Evolutionary conservation across 1,140 invertebrate genomes (phyloP).

Genomic region (Danaus plexippus): DNA sequence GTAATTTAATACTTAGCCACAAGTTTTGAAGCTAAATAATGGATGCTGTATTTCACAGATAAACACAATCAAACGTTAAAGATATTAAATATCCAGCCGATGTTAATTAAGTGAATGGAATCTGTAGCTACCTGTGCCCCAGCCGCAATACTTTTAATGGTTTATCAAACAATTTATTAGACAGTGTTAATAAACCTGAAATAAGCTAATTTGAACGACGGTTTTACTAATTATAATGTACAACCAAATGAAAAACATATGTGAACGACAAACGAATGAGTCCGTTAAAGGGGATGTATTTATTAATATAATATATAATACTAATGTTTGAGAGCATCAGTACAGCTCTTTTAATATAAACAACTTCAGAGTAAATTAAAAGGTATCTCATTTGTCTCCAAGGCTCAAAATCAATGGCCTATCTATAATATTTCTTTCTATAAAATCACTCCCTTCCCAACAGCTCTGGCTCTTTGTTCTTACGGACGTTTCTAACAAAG

Average conservation of each 20-base stretch:
- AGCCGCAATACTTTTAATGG: conserved; percentile 13
- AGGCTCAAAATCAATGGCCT: conserved; percentile 45
- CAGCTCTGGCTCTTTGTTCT: conserved; percentile 45
- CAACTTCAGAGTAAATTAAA: conserved; percentile 42
- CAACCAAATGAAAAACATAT: no score
- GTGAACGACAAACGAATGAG: no score
- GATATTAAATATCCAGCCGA: no score
- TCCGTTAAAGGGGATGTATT: no score
- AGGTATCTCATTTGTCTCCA: conserved; percentile 38
- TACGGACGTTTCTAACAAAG: conserved; percentile 32
- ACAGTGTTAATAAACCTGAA: conserved; percentile 17
- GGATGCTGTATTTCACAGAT: no score
- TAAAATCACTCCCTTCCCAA: conserved; percentile 39
- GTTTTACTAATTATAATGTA: no score
- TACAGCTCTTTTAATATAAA: conserved; percentile 22
- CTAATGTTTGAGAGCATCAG: neutral
- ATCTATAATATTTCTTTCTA: conserved; percentile 56
- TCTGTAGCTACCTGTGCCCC: neutral
- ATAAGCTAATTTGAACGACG: neutral
- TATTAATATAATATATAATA: no score
- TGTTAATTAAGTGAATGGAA: no score
- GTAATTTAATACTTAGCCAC: no score
- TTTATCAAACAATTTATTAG: conserved; percentile 17
- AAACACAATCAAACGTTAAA: no score
- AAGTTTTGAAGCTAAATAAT: no score